A percentile compares a stretch with the other conserved stretches of the same genome.
Evolutionary conservation across 2,113 vertebrate genomes (phyloP).

Genomic region (Nansenia antarctica): DNA sequence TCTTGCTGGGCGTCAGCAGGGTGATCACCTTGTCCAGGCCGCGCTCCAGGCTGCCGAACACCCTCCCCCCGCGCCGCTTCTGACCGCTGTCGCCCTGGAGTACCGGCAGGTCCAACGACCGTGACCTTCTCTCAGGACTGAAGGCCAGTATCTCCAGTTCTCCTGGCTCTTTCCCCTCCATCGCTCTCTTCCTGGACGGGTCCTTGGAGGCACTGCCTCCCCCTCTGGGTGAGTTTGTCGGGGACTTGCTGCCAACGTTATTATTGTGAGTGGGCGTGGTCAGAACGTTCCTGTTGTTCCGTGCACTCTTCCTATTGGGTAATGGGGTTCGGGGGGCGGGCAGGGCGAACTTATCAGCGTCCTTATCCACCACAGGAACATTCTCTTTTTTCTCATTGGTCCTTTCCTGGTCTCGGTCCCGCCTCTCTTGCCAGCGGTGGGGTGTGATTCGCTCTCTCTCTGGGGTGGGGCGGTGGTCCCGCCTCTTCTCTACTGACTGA

Average conservation of each 20-base stretch:
- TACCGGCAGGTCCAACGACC: slow-evolving; percentile 81
- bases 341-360: no score
- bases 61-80: slow-evolving; percentile 83
- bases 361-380: no score
- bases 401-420: slow-evolving; percentile 46
- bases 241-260: no score
- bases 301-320: no score
- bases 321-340: no score
- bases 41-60: slow-evolving; percentile 92
- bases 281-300: no score
- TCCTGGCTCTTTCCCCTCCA: slow-evolving; percentile 35
- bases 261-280: no score
- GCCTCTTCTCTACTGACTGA: slow-evolving; percentile 46
- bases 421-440: slow-evolving; percentile 46
- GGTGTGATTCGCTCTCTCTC: slow-evolving; percentile 32
- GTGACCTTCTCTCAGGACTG: slow-evolving; percentile 85
- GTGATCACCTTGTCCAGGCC: slow-evolving; percentile 94
- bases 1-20: slow-evolving; percentile 90
- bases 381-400: slow-evolving; percentile 85
- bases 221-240: no score
- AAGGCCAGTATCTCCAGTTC: slow-evolving; percentile 71
- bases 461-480: slow-evolving; percentile 30
- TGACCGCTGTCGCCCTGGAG: slow-evolving; percentile 77
- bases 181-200: slow-evolving; percentile 60
- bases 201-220: slow-evolving; percentile 63